Percentiles rank a stretch among this genome's conserved stretches.
These are phyloP conservation scores for Brachypodius melanocephalos DNA, from an alignment of 2,113 vertebrate species.

Conservation along the genomic window DNA sequence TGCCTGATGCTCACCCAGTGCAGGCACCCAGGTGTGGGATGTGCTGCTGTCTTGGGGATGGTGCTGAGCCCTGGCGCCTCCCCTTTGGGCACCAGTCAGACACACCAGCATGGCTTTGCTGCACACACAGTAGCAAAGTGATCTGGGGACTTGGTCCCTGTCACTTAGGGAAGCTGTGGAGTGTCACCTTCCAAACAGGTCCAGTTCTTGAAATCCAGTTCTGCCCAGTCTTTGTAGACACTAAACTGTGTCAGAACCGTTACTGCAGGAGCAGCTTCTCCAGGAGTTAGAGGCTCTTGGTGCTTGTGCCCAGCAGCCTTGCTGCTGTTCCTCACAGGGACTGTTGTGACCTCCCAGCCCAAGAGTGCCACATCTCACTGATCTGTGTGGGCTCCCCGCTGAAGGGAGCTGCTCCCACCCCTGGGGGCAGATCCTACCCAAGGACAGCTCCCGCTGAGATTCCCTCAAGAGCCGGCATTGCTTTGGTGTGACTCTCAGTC, in stretches of 20 bases:
- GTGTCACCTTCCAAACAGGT: background rate
- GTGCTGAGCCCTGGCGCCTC: background rate
- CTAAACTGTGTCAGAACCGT: background rate
- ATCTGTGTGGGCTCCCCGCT: background rate
- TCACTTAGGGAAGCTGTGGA: background rate
- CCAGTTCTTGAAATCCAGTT: background rate
- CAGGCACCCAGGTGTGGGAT: background rate
- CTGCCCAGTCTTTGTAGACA: background rate
- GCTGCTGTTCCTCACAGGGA: background rate
- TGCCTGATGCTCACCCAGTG: background rate
- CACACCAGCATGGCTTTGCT: rapidly evolving
- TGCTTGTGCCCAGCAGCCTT: background rate
- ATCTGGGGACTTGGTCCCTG: rapidly evolving
- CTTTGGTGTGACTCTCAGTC: background rate
- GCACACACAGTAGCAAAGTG: background rate
- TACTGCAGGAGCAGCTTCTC: background rate
- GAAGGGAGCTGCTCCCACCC: background rate
- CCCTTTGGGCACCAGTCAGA: background rate
- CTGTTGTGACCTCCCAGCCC: background rate
- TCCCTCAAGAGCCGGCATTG: background rate
- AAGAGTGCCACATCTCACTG: background rate
- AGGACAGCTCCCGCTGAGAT: background rate
- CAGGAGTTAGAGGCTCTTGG: background rate
- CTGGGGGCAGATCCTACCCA: background rate
- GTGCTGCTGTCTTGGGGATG: background rate